phyloP scores from a whole-genome alignment of 2,888 invertebrate genomes.

The Acronicta alni region DNA sequence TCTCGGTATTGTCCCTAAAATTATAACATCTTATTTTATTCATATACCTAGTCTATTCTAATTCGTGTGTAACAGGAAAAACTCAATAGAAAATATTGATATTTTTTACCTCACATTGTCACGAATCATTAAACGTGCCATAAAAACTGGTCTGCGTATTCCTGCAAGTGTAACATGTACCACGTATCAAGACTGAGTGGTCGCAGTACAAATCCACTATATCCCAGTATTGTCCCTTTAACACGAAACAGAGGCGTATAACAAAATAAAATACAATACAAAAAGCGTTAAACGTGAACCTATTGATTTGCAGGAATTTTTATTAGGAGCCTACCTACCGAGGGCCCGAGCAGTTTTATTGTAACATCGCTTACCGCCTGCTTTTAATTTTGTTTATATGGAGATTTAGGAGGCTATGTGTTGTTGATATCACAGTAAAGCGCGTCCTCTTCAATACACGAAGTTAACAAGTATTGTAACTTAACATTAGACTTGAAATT shows the following conservation, averaged over 20 bases:
- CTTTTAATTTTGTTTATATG: slow-evolving; percentile 60
- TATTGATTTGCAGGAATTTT: slow-evolving; percentile 90
- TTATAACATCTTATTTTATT: no score
- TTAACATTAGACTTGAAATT: no score
- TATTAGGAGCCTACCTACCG: slow-evolving; percentile 85
- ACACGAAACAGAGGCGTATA: slow-evolving; percentile 84
- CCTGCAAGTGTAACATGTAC: no score
- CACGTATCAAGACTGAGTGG: slow-evolving; percentile 63
- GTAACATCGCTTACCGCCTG: slow-evolving; percentile 60
- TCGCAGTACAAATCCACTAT: slow-evolving; percentile 64
- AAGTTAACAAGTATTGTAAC: no score
- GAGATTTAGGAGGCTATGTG: slow-evolving; percentile 38
- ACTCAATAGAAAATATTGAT: no score
- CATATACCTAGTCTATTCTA: no score
- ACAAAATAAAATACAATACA: slow-evolving; percentile 88
- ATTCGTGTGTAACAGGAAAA: no score
- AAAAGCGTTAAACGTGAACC: slow-evolving; percentile 87
- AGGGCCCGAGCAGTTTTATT: slow-evolving; percentile 79
- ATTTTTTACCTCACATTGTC: no score
- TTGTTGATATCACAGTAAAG: not conserved
- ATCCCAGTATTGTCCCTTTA: slow-evolving; percentile 87
- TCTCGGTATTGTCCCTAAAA: no score
- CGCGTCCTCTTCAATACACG: no score
- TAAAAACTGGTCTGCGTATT: no score
- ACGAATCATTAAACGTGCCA: no score